Evolutionary conservation across 2,797 vertebrate genomes (phyloP), one percentile per base, ranked within the genome.

Genomic region (Lindbergichthys nudifrons): DNA sequence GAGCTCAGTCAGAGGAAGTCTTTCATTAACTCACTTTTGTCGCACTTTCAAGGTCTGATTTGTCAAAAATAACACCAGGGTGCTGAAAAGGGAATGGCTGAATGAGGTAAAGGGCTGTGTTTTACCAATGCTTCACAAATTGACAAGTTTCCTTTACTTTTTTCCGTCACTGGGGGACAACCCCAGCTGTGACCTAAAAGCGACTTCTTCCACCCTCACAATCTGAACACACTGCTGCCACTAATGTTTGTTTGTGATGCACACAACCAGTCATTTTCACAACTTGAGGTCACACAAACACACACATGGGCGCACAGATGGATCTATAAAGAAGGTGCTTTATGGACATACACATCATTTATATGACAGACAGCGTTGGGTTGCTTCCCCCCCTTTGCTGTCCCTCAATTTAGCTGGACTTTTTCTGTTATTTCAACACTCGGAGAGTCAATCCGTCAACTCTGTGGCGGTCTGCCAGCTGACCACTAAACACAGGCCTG

Each of bases 401-500:
- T 87, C 79, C 59, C 61, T 80, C 66, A 54, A 58, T 32, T 80
- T 72, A 61, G 62, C 70, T 71, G n/a, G 69, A 83, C 76, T 85
- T 83, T 81, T 84, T 81, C 72, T 79, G 87, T 88, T 86, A 77
- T 86, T 82, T 89, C 81, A 85, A 82, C 60, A 73, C 75, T 81
- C 57, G 0, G 66, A 61, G 51, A 90, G 81, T 91, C 83, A 77
- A 87, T 92, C 85, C 75, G 87, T 91, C 88, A 91, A 68, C 64
- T 19, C 8, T 53, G 70, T 88, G 91, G 87, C 79, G 26, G 77
- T 64, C 78, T 75, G 84, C 88, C 88, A 92, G 81, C 75, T 87
- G 79, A 87, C 88, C 82, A 71, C 88, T 91, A 91, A 92, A 91
- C 85, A 90, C 85, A 86, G 78, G 75, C 82, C 80, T 73, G 78